These are phyloP conservation scores for Ochropleura leucogaster DNA, from an alignment of 2,888 invertebrate species.

Conservation along the genomic window DNA sequence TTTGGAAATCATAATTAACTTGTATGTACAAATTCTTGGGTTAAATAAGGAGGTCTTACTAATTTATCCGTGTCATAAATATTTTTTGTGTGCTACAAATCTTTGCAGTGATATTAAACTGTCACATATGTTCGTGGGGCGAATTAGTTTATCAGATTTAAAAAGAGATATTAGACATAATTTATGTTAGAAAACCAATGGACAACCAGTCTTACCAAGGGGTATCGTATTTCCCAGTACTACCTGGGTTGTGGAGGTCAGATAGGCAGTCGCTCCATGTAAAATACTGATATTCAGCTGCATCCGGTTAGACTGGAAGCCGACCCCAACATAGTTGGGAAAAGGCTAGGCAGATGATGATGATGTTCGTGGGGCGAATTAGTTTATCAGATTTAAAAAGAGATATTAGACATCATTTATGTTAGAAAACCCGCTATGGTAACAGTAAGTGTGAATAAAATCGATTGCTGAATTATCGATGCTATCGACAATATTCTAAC, in stretches of 20 bases:
- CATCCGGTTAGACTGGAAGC: no score
- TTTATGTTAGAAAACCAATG: neutral
- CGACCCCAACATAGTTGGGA: no score
- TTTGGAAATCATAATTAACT: slow-evolving; percentile 40
- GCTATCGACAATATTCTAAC: slow-evolving; percentile 24
- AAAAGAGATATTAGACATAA: neutral
- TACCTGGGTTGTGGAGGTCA: no score
- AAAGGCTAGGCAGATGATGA: no score
- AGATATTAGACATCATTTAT: neutral
- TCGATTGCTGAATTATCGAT: slow-evolving; percentile 24
- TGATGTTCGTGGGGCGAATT: no score
- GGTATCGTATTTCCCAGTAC: no score
- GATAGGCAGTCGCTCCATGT: no score
- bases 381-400: slow-evolving; percentile 9
- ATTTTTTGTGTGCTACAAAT: slow-evolving; percentile 34
- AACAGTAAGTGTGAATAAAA: slow-evolving; percentile 34
- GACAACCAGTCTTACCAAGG: no score
- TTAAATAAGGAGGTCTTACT: slow-evolving; percentile 37
- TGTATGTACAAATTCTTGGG: slow-evolving; percentile 33
- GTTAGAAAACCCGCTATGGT: neutral
- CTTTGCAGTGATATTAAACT: slow-evolving; percentile 21
- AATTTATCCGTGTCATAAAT: slow-evolving; percentile 35
- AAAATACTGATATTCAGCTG: no score
- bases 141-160: slow-evolving; percentile 22
- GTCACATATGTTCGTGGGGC: neutral